Percentiles rank a stretch among this genome's conserved stretches.
These are phyloP conservation scores for Acipenser oxyrinchus DNA, from an alignment of 2,797 vertebrate species.

Conservation along the genomic window DNA sequence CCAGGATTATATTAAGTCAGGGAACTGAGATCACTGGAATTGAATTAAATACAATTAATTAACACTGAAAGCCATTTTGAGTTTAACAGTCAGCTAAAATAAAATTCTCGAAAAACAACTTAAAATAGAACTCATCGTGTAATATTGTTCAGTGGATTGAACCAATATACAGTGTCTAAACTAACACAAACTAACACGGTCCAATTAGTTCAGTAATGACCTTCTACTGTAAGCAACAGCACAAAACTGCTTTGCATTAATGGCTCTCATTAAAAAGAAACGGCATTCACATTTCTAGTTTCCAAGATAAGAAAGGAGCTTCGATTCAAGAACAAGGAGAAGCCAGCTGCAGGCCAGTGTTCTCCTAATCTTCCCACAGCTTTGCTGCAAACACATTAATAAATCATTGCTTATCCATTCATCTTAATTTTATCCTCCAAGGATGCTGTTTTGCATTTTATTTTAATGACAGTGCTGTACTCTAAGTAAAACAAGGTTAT, in stretches of 20 bases:
- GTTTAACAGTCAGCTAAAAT: constrained; percentile 50
- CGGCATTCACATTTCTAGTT: too few relatives aligned
- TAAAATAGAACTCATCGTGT: constrained; percentile 43
- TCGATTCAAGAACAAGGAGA: neutral
- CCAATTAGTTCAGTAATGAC: constrained; percentile 45
- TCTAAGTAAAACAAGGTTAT: constrained; percentile 30
- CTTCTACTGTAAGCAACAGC: constrained; percentile 33
- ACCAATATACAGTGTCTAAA: constrained; percentile 46
- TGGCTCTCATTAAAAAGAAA: constrained; percentile 6
- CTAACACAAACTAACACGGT: constrained; percentile 52
- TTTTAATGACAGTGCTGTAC: constrained; percentile 27
- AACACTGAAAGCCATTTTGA: constrained; percentile 50
- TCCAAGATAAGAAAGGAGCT: neutral
- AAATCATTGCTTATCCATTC: constrained; percentile 41
- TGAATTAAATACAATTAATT: constrained; percentile 54
- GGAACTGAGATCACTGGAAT: constrained; percentile 38
- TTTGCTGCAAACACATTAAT: neutral
- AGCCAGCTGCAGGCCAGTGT: neutral
- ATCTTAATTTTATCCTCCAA: constrained; percentile 50
- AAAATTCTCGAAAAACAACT: constrained; percentile 45
- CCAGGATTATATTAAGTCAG: constrained; percentile 27
- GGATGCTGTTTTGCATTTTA: constrained; percentile 39
- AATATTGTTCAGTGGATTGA: constrained; percentile 45
- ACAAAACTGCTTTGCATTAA: constrained; percentile 23
- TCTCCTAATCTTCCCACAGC: neutral